Percentiles rank a stretch among this genome's conserved stretches.
These are phyloP conservation scores for Malurus melanocephalus DNA, from an alignment of 2,113 vertebrate genomes.

Conservation along the genomic window DNA sequence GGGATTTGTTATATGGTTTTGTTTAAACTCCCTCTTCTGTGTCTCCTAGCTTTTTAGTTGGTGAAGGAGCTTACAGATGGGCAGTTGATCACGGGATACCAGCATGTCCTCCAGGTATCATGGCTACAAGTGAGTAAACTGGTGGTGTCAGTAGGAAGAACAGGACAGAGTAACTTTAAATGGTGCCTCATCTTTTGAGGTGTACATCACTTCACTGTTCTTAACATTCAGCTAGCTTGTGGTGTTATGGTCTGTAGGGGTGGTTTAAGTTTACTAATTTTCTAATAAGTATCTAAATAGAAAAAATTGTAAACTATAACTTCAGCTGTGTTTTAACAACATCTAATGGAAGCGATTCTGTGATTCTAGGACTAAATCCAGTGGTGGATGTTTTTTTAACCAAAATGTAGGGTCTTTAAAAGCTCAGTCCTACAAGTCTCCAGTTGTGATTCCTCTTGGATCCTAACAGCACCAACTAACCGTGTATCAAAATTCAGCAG, in stretches of 20 bases:
- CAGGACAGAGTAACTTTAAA: conserved; percentile 44
- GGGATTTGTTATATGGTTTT: conserved; percentile 55
- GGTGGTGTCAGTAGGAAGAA: conserved; percentile 62
- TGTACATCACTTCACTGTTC: conserved; percentile 24
- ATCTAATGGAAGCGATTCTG: background rate
- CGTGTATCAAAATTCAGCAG: background rate
- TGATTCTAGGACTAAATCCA: background rate
- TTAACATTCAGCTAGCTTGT: background rate
- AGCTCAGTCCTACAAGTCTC: background rate
- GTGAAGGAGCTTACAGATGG: conserved; percentile 95
- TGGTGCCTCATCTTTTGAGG: conserved; percentile 32
- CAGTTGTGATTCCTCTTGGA: background rate
- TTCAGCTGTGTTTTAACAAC: background rate
- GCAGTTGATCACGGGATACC: conserved; percentile 94
- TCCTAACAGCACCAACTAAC: background rate
- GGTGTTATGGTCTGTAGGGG: background rate
- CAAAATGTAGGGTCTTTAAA: background rate
- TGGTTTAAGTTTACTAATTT: conserved; percentile 13
- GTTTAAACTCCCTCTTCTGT: conserved; percentile 63
- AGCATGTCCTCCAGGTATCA: conserved; percentile 90
- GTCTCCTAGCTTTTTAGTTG: conserved; percentile 92
- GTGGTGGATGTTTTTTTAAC: background rate
- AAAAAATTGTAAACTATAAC: background rate
- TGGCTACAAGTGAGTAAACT: conserved; percentile 94
- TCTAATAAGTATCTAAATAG: background rate